Evolutionary conservation across 2,797 vertebrate species (phyloP).

Genomic region (Rhincodon typus): DNA sequence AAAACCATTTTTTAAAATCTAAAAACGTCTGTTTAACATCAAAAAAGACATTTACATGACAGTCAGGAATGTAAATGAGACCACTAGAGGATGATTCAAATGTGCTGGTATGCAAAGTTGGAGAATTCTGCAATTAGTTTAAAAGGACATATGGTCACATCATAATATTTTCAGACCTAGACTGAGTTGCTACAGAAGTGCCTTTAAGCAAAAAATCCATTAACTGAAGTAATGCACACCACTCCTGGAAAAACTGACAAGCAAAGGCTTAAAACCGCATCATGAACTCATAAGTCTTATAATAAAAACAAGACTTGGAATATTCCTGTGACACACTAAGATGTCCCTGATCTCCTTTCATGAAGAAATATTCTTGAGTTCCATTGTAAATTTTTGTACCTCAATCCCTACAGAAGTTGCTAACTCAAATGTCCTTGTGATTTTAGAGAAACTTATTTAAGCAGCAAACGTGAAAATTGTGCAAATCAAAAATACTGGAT

Average conservation of each 20-base stretch:
- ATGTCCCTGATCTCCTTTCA: background rate
- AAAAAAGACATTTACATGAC: background rate
- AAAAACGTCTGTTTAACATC: background rate
- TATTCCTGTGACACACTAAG: background rate
- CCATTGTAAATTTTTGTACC: background rate
- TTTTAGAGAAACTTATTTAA: background rate
- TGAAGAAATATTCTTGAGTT: background rate
- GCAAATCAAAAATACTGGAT: background rate
- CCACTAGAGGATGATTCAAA: background rate
- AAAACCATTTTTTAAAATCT: background rate
- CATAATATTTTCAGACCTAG: background rate
- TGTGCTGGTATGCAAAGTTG: slow-evolving; percentile 14
- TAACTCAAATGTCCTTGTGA: background rate
- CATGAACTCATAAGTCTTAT: background rate
- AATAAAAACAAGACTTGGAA: background rate
- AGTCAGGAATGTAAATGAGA: slow-evolving; percentile 2
- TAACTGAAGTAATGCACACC: background rate
- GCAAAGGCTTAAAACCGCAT: background rate
- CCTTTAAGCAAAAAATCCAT: background rate
- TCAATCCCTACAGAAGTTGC: background rate
- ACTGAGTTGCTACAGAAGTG: background rate
- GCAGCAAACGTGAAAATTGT: background rate
- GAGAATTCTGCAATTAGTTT: background rate
- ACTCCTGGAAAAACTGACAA: background rate
- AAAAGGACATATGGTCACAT: background rate